phyloP scores from a whole-genome alignment of 1,140 invertebrate genomes.

The Ruditapes philippinarum region DNA sequence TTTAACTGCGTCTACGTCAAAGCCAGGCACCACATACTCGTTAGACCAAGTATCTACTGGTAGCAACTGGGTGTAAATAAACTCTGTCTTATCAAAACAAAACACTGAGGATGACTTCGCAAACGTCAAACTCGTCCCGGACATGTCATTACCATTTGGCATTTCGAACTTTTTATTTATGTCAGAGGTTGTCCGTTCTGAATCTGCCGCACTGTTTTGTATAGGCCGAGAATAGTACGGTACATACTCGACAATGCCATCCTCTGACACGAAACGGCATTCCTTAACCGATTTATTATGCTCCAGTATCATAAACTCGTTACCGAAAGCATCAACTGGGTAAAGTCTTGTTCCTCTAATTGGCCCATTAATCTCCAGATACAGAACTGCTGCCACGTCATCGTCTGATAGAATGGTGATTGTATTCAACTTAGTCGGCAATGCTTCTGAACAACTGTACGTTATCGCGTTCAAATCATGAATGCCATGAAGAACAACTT shows the following conservation, averaged over 20 bases:
- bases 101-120: conserved; percentile 20
- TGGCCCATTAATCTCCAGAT: background rate
- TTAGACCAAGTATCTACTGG: conserved; percentile 14
- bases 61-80: background rate
- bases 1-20: background rate
- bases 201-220: background rate
- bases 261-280: background rate
- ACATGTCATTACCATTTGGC: background rate
- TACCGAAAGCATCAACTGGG: conserved; percentile 27
- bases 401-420: conserved; percentile 23
- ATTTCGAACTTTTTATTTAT: background rate
- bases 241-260: background rate
- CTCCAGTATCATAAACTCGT: conserved; percentile 18
- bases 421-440: no score
- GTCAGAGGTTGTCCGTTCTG: background rate
- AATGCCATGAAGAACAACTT: no score
- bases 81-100: background rate
- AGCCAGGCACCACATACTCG: conserved; percentile 15
- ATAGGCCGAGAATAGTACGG: background rate
- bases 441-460: background rate
- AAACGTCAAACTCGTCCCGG: background rate
- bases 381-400: conserved; percentile 19
- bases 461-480: background rate
- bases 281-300: background rate
- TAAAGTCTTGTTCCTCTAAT: background rate